Conservation (phyloP, 2,113 vertebrate genomes). For the Caranx melampygus region DNA sequence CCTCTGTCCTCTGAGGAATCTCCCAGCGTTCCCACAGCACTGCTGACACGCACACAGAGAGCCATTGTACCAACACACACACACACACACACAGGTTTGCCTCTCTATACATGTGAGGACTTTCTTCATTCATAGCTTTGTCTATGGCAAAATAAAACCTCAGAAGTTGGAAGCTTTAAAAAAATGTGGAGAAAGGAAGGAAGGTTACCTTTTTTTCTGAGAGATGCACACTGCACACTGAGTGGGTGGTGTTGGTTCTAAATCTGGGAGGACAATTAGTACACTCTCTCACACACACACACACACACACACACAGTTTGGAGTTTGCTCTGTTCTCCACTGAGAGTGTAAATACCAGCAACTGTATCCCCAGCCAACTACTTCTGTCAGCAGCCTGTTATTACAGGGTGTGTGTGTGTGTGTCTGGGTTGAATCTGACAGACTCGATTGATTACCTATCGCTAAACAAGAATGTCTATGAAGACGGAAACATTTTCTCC, state of each 20-base stretch:
- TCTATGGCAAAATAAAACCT: not conserved
- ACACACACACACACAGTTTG: constrained; percentile 1
- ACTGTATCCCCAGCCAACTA: constrained; percentile 24
- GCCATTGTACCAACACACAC: constrained; percentile 54
- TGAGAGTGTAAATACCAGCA: constrained; percentile 33
- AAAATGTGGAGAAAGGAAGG: no score
- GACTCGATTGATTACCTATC: not conserved
- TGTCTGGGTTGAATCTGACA: not conserved
- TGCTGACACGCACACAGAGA: constrained; percentile 60
- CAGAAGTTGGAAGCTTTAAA: not conserved
- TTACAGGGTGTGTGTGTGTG: not conserved
- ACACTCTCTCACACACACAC: not conserved
- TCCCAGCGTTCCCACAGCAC: constrained; percentile 62
- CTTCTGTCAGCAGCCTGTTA: constrained; percentile 39
- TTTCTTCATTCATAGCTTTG: constrained; percentile 1
- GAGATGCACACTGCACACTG: no score
- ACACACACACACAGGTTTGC: not conserved
- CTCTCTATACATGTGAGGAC: constrained; percentile 23
- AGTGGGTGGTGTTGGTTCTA: not conserved
- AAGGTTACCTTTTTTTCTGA: no score
- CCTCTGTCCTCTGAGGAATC: constrained; percentile 64
- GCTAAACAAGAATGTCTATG: no score
- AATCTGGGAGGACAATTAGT: not conserved
- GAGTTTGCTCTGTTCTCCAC: constrained; percentile 12
- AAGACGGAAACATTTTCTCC: not conserved